These are phyloP conservation scores for Drosophila asahinai DNA, from an alignment of 1,140 invertebrate species.

Conservation along the genomic window DNA sequence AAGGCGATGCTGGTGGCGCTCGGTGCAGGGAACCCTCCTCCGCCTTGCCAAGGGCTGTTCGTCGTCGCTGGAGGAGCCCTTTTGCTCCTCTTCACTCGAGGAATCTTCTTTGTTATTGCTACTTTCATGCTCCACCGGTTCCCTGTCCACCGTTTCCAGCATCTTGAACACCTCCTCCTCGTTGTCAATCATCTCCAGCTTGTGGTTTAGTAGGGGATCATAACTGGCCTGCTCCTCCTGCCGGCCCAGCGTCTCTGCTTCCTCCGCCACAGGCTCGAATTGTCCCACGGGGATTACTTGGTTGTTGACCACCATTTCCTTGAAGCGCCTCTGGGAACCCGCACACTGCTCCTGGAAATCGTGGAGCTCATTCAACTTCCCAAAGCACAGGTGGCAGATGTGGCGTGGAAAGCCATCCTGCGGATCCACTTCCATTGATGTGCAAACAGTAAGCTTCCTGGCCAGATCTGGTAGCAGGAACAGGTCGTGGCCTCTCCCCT, in stretches of 20 bases:
- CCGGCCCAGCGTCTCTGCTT: slow-evolving; percentile 23
- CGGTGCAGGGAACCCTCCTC: slow-evolving; percentile 4
- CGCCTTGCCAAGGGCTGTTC: slow-evolving; percentile 62
- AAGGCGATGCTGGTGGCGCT: slow-evolving; percentile 38
- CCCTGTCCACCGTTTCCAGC: slow-evolving; percentile 67
- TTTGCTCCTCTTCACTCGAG: slow-evolving; percentile 10
- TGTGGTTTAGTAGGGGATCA: slow-evolving; percentile 70
- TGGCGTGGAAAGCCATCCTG: slow-evolving; percentile 68
- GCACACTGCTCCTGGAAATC: slow-evolving; percentile 65
- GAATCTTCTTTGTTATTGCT: not conserved
- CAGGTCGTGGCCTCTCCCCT: slow-evolving; percentile 49
- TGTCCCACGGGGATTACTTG: slow-evolving; percentile 14
- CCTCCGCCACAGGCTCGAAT: slow-evolving; percentile 39
- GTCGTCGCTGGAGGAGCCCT: slow-evolving; percentile 52
- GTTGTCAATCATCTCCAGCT: slow-evolving; percentile 72
- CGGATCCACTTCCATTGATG: slow-evolving; percentile 55
- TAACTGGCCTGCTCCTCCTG: slow-evolving; percentile 56
- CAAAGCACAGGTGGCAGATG: slow-evolving; percentile 60
- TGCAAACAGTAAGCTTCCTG: slow-evolving; percentile 61
- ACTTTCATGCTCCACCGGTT: slow-evolving; percentile 23
- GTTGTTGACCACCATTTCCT: slow-evolving; percentile 59
- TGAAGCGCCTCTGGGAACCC: slow-evolving; percentile 57
- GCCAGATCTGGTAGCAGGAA: slow-evolving; percentile 65
- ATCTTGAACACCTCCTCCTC: slow-evolving; percentile 80
- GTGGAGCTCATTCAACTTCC: slow-evolving; percentile 62